Evolutionary conservation across 2,113 vertebrate genomes (phyloP).

Genomic region (Pteronura brasiliensis): DNA sequence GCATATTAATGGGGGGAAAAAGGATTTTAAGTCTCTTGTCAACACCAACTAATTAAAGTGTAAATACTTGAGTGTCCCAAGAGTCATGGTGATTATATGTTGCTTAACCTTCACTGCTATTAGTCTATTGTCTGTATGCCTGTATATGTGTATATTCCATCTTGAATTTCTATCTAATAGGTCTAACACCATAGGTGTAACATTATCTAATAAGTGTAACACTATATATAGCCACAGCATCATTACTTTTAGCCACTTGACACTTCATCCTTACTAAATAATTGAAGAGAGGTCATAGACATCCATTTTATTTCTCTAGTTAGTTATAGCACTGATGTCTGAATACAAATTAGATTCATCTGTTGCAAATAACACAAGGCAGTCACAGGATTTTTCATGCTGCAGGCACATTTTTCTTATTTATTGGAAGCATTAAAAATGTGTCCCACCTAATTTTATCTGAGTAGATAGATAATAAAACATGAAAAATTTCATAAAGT

Average conservation of each 20-base stretch:
- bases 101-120: not conserved
- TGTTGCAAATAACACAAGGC: slow-evolving; percentile 43
- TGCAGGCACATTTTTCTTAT: slow-evolving; percentile 40
- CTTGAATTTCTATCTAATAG: slow-evolving; percentile 30
- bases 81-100: not conserved
- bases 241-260: slow-evolving; percentile 64
- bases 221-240: not conserved
- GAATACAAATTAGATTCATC: slow-evolving; percentile 65
- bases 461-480: slow-evolving; percentile 52
- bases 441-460: slow-evolving; percentile 57
- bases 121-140: not conserved
- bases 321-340: slow-evolving; percentile 47
- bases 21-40: not conserved
- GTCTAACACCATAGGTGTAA: not conserved
- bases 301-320: slow-evolving; percentile 60
- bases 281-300: slow-evolving; percentile 59
- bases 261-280: slow-evolving; percentile 54
- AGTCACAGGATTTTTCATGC: slow-evolving; percentile 41
- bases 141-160: not conserved
- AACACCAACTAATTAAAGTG: slow-evolving; percentile 6
- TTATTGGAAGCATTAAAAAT: slow-evolving; percentile 57
- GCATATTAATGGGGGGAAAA: not conserved
- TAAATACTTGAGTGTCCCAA: slow-evolving; percentile 21
- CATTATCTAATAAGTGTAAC: not conserved
- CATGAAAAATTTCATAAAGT: slow-evolving; percentile 39